Percentiles rank a stretch among this genome's conserved stretches.
Evolutionary conservation across 2,888 invertebrate species (phyloP).

Genomic region (Hypomecis atomaria): DNA sequence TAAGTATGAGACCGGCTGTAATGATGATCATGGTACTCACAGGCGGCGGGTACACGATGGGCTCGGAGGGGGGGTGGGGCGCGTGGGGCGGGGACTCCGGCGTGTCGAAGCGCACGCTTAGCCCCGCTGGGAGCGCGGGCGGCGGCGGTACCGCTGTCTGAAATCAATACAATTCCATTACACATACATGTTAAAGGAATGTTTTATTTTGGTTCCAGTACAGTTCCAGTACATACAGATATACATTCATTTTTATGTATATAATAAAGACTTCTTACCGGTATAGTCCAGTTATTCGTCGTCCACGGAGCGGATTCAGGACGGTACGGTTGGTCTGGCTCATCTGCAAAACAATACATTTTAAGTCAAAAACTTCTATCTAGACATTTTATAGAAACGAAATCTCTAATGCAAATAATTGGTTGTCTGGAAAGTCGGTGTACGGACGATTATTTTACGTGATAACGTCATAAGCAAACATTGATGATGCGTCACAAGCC

Average conservation of each 20-base stretch:
- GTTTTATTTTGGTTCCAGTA: too few relatives aligned
- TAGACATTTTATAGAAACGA: too few relatives aligned
- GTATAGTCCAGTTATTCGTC: slow-evolving; percentile 59
- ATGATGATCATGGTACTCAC: slow-evolving; percentile 9
- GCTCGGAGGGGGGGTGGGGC: slow-evolving; percentile 40
- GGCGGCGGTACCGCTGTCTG: slow-evolving; percentile 35
- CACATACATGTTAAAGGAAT: neutral
- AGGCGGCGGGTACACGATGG: slow-evolving; percentile 27
- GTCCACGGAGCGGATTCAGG: slow-evolving; percentile 60
- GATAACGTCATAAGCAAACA: too few relatives aligned
- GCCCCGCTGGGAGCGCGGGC: slow-evolving; percentile 37
- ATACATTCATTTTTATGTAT: too few relatives aligned
- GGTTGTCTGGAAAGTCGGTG: too few relatives aligned
- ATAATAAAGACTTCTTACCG: slow-evolving; percentile 47
- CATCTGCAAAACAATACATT: slow-evolving; percentile 49
- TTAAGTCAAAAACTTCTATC: neutral
- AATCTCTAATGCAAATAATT: too few relatives aligned
- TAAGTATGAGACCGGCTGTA: too few relatives aligned
- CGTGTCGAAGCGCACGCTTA: slow-evolving; percentile 63
- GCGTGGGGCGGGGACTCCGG: slow-evolving; percentile 78
- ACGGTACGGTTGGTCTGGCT: slow-evolving; percentile 59
- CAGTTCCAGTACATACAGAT: neutral
- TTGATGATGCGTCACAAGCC: too few relatives aligned
- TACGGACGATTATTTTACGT: too few relatives aligned
- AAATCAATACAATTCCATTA: neutral